Conservation (phyloP, 2,797 vertebrate species). For the Melanotaenia trifasciata region DNA sequence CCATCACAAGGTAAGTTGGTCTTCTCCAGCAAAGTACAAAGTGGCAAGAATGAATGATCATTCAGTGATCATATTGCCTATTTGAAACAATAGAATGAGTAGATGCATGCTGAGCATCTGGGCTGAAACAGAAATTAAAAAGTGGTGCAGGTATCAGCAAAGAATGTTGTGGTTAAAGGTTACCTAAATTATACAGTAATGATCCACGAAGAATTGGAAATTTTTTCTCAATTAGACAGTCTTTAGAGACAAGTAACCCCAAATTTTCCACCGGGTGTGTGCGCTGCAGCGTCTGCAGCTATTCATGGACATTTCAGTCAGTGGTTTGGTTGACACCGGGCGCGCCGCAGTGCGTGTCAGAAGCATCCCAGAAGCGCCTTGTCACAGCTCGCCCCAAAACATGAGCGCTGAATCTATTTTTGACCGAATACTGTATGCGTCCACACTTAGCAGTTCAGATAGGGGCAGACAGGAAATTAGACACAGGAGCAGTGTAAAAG, state of each 20-base stretch:
- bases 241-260: not conserved
- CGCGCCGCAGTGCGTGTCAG: too few relatives aligned
- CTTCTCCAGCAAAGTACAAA: slow-evolving; percentile 39
- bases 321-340: too few relatives aligned
- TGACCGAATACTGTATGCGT: too few relatives aligned
- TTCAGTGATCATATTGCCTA: slow-evolving; percentile 35
- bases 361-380: too few relatives aligned
- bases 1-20: slow-evolving; percentile 51
- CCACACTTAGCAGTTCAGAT: too few relatives aligned
- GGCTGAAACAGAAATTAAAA: slow-evolving; percentile 7
- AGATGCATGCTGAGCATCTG: slow-evolving; percentile 13
- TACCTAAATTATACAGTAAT: slow-evolving; percentile 14
- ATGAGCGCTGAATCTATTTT: too few relatives aligned
- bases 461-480: too few relatives aligned
- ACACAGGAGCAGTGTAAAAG: too few relatives aligned
- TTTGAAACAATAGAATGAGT: slow-evolving; percentile 29
- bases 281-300: too few relatives aligned
- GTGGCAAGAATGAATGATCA: slow-evolving; percentile 42
- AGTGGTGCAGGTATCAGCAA: not conserved
- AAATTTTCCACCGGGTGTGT: too few relatives aligned
- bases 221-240: slow-evolving; percentile 14
- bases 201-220: slow-evolving; percentile 23
- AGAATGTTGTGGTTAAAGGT: slow-evolving; percentile 22
- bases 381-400: too few relatives aligned
- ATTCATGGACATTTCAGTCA: too few relatives aligned